These are phyloP conservation scores for Neotoxoptera formosana DNA, from an alignment of 1,140 invertebrate genomes.

Conservation along the genomic window DNA sequence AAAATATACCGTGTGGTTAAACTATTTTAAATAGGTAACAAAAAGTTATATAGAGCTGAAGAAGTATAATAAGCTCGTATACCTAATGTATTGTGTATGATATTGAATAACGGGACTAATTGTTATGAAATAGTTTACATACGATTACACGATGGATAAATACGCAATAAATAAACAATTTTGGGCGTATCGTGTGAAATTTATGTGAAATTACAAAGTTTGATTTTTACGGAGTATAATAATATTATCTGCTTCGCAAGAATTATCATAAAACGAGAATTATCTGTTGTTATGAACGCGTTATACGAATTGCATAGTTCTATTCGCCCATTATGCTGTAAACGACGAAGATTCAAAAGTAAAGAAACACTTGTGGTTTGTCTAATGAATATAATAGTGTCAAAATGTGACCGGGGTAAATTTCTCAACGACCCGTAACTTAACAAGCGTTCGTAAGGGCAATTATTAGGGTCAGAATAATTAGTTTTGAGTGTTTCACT, in stretches of 20 bases:
- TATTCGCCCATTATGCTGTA: background rate
- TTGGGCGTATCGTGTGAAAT: too few relatives aligned
- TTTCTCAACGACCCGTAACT: background rate
- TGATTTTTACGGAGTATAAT: background rate
- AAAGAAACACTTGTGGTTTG: conserved; percentile 33
- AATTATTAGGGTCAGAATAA: conserved; percentile 33
- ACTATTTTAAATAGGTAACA: background rate
- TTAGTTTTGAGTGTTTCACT: conserved; percentile 21
- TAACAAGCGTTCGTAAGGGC: background rate
- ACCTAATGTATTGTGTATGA: background rate
- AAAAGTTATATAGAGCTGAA: background rate
- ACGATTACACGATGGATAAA: background rate
- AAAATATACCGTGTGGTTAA: background rate
- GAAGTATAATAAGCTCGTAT: background rate
- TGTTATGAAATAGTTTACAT: background rate
- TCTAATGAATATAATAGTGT: conserved; percentile 35
- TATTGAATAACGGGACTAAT: background rate
- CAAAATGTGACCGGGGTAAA: conserved; percentile 22
- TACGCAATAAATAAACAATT: background rate
- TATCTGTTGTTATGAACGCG: background rate
- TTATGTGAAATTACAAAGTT: background rate
- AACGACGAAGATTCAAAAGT: conserved; percentile 8
- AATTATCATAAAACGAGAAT: background rate
- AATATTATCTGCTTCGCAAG: too few relatives aligned
- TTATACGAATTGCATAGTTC: background rate